A percentile compares a stretch with the other conserved stretches of the same genome.
phyloP scores from a whole-genome alignment of 2,113 vertebrate genomes.

The Bagarius yarrelli region DNA sequence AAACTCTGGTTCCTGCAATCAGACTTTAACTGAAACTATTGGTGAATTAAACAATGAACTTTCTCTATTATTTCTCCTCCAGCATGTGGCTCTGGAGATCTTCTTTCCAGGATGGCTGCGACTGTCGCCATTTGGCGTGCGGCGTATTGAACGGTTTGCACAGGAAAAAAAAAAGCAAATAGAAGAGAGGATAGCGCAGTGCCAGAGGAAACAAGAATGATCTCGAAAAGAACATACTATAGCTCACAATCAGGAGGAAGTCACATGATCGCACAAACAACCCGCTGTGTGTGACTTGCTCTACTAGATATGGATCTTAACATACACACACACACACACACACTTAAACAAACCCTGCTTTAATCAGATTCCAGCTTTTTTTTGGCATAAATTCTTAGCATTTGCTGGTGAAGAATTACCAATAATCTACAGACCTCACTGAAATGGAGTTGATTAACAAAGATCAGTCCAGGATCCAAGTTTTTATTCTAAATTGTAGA shows the following conservation, averaged over 20 bases:
- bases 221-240: background rate
- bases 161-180: background rate
- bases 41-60: too few relatives aligned
- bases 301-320: background rate
- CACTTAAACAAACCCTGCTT: background rate
- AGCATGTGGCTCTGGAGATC: slow-evolving; percentile 55
- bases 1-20: too few relatives aligned
- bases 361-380: background rate
- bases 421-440: background rate
- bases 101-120: slow-evolving; percentile 67
- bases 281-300: background rate
- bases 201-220: background rate
- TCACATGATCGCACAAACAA: background rate
- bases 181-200: background rate
- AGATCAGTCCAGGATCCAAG: background rate
- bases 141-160: background rate
- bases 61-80: slow-evolving; percentile 11
- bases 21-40: too few relatives aligned
- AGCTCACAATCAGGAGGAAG: background rate
- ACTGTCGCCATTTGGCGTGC: slow-evolving; percentile 59
- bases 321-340: background rate
- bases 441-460: background rate
- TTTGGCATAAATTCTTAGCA: background rate
- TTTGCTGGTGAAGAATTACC: background rate
- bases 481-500: background rate